Conservation (phyloP, 2,797 vertebrate genomes). For the Cynopterus sphinx region DNA sequence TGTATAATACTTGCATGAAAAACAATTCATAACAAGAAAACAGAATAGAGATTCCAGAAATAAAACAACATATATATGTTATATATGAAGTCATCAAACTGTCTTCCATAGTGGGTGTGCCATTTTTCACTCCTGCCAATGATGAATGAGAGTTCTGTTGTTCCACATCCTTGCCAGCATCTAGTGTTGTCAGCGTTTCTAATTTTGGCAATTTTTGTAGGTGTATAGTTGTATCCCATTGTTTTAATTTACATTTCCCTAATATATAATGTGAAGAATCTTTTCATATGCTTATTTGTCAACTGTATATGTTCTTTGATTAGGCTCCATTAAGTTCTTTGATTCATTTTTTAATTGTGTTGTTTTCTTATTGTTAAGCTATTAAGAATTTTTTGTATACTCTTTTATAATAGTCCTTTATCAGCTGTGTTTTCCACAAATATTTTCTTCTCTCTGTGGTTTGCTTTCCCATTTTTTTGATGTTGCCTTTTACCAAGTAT, state of each 20-base stretch:
- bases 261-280: background rate
- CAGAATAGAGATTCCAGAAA: too few relatives aligned
- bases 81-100: background rate
- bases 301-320: background rate
- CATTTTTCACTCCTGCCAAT: background rate
- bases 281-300: background rate
- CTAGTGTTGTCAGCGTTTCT: background rate
- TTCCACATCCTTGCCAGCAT: background rate
- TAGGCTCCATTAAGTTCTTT: background rate
- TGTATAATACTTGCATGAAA: too few relatives aligned
- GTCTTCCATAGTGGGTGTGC: background rate
- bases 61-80: background rate
- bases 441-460: background rate
- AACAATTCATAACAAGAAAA: too few relatives aligned
- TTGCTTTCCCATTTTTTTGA: background rate
- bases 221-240: background rate
- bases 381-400: background rate
- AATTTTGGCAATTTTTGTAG: background rate
- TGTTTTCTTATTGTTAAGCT: background rate
- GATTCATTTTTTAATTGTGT: background rate
- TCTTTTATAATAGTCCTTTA: background rate
- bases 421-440: background rate
- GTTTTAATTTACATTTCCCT: background rate
- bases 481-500: background rate
- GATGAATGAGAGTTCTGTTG: background rate